A percentile compares a stretch with the other conserved stretches of the same genome.
phyloP scores from a whole-genome alignment of 2,113 vertebrate genomes.

The Pluvianellus socialis region DNA sequence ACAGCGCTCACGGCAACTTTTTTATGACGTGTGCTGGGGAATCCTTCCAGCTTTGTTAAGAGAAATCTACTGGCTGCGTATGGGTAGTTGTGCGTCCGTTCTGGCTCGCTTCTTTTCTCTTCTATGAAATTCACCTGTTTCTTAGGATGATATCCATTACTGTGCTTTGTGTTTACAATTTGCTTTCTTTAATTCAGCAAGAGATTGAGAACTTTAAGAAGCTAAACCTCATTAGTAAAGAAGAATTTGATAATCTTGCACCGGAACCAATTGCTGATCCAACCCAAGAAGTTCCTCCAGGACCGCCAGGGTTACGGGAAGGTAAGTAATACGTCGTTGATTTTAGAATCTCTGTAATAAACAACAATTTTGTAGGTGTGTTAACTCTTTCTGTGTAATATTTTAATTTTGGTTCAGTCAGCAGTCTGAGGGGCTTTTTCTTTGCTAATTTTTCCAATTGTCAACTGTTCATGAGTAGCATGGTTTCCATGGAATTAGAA shows the following conservation, averaged over 20 bases:
- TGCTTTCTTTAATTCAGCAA: constrained; percentile 77
- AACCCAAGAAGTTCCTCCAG: constrained; percentile 76
- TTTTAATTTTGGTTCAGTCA: neutral
- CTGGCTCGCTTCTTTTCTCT: neutral
- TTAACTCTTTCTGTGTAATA: neutral
- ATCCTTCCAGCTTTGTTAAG: neutral
- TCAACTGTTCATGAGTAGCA: neutral
- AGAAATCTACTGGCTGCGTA: neutral
- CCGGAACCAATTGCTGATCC: constrained; percentile 78
- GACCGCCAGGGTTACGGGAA: constrained; percentile 62
- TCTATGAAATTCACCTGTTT: neutral
- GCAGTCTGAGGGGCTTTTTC: neutral
- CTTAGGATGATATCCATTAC: neutral
- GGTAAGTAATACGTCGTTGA: constrained; percentile 27
- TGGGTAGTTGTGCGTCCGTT: neutral
- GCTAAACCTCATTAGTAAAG: constrained; percentile 87
- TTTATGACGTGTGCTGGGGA: neutral
- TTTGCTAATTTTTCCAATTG: neutral
- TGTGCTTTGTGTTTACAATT: constrained; percentile 40
- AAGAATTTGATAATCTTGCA: constrained; percentile 84
- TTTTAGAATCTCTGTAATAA: neutral
- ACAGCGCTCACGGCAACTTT: neutral
- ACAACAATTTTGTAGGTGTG: neutral
- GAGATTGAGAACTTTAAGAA: constrained; percentile 93
- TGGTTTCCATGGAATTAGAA: neutral